A percentile compares a stretch with the other conserved stretches of the same genome.
Evolutionary conservation across 2,888 invertebrate genomes (phyloP).

Genomic region (Mongoloraphidia duomilia): DNA sequence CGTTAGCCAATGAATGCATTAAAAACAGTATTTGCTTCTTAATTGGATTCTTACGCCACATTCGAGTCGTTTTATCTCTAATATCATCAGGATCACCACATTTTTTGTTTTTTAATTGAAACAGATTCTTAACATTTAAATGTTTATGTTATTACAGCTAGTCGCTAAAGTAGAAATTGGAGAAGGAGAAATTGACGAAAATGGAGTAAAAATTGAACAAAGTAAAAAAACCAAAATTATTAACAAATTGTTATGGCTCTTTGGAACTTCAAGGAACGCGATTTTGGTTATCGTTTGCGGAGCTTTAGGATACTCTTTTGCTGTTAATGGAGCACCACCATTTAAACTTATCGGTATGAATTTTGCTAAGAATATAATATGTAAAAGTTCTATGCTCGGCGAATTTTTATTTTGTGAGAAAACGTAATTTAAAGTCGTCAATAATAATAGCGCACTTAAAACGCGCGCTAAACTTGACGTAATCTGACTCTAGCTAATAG

Average conservation of each 20-base stretch:
- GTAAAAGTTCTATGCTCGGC: neutral
- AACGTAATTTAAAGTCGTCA: neutral
- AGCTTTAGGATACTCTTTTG: conserved; percentile 50
- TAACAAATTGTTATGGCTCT: conserved; percentile 57
- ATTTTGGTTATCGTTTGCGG: conserved; percentile 66
- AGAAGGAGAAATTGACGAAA: conserved; percentile 24
- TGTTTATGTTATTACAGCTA: conserved; percentile 32
- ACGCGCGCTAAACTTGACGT: no score
- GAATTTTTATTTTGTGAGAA: neutral
- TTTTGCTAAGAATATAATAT: neutral
- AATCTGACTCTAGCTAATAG: no score
- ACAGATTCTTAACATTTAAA: conserved; percentile 1
- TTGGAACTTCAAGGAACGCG: conserved; percentile 71
- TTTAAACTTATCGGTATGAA: conserved; percentile 52
- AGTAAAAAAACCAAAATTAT: conserved; percentile 40
- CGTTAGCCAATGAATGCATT: no score
- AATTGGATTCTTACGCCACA: no score
- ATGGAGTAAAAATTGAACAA: conserved; percentile 22
- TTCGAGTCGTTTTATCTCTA: neutral
- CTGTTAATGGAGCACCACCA: conserved; percentile 37
- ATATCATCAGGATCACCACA: no score
- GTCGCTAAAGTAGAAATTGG: conserved; percentile 50
- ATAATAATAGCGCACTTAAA: neutral
- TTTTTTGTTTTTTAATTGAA: no score
- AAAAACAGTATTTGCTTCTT: no score